Conservation (phyloP, 2,888 invertebrate genomes). For the Zelleria hepariella region DNA sequence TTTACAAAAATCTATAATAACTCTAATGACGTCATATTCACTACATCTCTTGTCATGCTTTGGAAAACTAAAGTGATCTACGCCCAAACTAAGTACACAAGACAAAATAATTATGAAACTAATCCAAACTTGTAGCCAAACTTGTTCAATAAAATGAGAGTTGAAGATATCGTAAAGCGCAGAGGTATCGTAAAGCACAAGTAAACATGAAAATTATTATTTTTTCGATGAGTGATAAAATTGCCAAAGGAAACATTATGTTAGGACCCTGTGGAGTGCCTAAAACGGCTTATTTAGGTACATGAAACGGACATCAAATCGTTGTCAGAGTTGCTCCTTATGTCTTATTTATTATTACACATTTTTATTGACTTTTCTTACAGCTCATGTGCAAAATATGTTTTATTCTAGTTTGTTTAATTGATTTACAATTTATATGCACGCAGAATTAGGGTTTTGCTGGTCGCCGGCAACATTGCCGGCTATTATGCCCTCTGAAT, state of each 20-base stretch:
- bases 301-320: slow-evolving; percentile 44
- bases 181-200: too few relatives aligned
- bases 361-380: neutral
- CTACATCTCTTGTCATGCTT: neutral
- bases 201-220: neutral
- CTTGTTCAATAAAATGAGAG: neutral
- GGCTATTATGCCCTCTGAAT: too few relatives aligned
- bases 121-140: neutral
- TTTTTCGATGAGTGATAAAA: neutral
- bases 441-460: too few relatives aligned
- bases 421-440: too few relatives aligned
- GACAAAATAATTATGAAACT: neutral
- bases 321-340: slow-evolving; percentile 31
- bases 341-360: slow-evolving; percentile 16
- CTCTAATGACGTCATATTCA: neutral
- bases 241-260: slow-evolving; percentile 27
- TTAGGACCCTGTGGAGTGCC: slow-evolving; percentile 63
- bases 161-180: too few relatives aligned
- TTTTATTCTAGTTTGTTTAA: neutral
- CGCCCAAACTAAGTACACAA: neutral
- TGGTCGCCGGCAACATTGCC: too few relatives aligned
- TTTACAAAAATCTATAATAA: neutral
- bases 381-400: neutral
- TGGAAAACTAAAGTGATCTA: neutral
- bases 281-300: slow-evolving; percentile 28